A percentile compares a stretch with the other conserved stretches of the same genome.
Evolutionary conservation across 2,797 vertebrate species (phyloP).

Genomic region (Chelon auratus): DNA sequence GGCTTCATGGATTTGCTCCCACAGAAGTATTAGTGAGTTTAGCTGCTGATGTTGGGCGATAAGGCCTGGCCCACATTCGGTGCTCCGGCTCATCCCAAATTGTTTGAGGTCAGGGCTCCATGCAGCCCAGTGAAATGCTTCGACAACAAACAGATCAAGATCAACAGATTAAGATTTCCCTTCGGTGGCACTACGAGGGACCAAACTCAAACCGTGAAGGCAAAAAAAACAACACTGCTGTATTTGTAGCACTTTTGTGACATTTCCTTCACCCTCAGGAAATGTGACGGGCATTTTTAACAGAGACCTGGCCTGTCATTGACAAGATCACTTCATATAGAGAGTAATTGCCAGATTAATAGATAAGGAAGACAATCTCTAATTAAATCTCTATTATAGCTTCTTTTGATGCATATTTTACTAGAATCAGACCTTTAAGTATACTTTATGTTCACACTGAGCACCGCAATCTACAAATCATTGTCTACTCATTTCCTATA

Average conservation of each 20-base stretch:
- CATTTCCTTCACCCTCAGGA: not conserved
- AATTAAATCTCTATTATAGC: not conserved
- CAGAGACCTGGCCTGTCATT: not conserved
- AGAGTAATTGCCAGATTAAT: not conserved
- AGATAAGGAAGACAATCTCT: not conserved
- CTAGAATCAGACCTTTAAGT: not conserved
- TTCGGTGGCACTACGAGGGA: too few relatives aligned
- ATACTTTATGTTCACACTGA: constrained; percentile 4
- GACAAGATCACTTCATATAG: not conserved
- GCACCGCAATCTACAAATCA: constrained; percentile 32
- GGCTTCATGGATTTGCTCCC: constrained; percentile 31
- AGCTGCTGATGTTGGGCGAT: constrained; percentile 26
- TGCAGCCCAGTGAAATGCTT: constrained; percentile 16
- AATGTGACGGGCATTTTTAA: not conserved
- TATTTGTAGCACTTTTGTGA: too few relatives aligned
- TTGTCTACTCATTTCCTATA: constrained; percentile 17
- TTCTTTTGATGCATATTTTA: not conserved
- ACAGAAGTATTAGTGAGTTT: constrained; percentile 32
- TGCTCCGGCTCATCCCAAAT: constrained; percentile 24
- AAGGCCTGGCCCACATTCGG: constrained; percentile 22
- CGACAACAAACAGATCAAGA: constrained; percentile 1
- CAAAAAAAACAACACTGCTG: too few relatives aligned
- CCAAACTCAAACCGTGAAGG: too few relatives aligned
- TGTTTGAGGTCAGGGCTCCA: constrained; percentile 25
- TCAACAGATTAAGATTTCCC: too few relatives aligned